phyloP scores from a whole-genome alignment of 2,888 invertebrate species.

The Sphecodes monilicornis region DNA sequence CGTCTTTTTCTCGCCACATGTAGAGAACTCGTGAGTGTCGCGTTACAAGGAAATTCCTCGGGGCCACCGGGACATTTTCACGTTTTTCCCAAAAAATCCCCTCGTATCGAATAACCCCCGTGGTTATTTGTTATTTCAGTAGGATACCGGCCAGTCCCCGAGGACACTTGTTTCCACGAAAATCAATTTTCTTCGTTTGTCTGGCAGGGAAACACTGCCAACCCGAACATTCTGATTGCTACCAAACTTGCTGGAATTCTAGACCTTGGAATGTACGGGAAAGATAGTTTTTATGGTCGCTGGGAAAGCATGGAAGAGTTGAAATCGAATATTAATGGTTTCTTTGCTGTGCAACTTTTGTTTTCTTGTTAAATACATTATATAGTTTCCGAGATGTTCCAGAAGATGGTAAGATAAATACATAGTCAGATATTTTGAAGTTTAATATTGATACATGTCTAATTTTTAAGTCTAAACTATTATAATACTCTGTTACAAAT shows the following conservation, averaged over 20 bases:
- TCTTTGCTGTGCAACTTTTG: background rate
- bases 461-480: too few species aligned
- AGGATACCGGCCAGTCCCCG: background rate
- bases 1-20: conserved; percentile 51
- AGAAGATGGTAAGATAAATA: too few species aligned
- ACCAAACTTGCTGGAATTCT: background rate
- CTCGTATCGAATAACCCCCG: conserved; percentile 35
- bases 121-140: conserved; percentile 56
- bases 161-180: conserved; percentile 28
- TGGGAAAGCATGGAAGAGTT: background rate
- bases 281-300: background rate
- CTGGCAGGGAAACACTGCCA: background rate
- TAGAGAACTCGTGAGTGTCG: conserved; percentile 26
- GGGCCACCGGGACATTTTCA: conserved; percentile 32
- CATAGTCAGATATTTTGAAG: too few species aligned
- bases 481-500: too few species aligned
- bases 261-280: background rate
- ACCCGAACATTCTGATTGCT: background rate
- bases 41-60: conserved; percentile 44
- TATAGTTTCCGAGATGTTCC: too few species aligned
- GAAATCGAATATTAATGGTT: too few species aligned
- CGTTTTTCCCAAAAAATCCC: conserved; percentile 36
- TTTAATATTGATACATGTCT: too few species aligned
- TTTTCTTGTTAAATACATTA: background rate
- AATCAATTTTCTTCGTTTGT: background rate